Percentiles rank a stretch among this genome's conserved stretches.
Conservation (phyloP, 2,888 invertebrate species). For the Spisula solida region DNA sequence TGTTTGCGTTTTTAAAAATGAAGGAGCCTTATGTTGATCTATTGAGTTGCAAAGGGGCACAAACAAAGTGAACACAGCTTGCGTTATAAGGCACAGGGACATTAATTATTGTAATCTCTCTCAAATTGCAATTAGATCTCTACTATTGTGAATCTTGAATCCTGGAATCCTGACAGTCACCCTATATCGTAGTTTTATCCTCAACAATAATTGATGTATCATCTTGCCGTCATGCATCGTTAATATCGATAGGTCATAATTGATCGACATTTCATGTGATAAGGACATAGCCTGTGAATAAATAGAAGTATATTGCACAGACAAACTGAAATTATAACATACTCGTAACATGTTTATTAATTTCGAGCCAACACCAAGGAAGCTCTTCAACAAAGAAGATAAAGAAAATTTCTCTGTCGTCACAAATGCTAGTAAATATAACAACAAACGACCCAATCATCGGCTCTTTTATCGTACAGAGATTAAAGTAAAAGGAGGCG, state of each 20-base stretch:
- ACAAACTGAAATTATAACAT: not conserved
- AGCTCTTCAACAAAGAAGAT: not conserved
- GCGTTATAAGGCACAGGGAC: too few species aligned
- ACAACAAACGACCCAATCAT: not conserved
- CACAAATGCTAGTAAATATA: not conserved
- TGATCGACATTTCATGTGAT: slow-evolving; percentile 21
- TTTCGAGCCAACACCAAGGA: not conserved
- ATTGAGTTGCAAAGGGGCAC: too few species aligned
- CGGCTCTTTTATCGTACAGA: not conserved
- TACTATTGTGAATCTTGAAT: not conserved
- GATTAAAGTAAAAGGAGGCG: slow-evolving; percentile 1
- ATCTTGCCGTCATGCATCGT: not conserved
- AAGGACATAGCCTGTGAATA: not conserved
- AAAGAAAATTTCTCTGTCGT: not conserved
- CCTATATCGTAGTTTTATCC: not conserved
- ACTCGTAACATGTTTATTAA: not conserved
- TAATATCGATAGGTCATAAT: slow-evolving; percentile 1
- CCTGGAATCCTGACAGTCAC: not conserved
- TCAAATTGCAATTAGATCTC: not conserved
- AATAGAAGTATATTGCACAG: not conserved
- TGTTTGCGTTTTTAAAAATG: too few species aligned
- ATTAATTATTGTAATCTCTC: too few species aligned
- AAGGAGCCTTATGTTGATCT: too few species aligned
- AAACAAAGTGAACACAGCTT: too few species aligned
- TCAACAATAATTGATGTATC: not conserved